Conservation (phyloP, 2,113 vertebrate genomes). For the Rhinolophus ferrumequinum region DNA sequence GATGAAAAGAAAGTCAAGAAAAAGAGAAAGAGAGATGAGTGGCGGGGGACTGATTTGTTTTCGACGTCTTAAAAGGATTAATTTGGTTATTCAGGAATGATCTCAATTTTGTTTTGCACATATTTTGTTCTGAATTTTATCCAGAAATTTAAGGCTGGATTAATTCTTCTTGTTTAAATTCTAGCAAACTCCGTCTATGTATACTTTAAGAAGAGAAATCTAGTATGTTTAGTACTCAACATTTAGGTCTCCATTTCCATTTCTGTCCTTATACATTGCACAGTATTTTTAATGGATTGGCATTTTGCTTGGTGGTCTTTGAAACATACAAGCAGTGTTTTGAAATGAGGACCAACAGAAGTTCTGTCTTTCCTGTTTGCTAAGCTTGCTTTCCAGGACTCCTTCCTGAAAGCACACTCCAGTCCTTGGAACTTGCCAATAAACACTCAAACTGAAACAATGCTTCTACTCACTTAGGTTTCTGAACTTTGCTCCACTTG, state of each 20-base stretch:
- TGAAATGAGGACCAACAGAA: background rate
- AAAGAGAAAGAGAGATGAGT: background rate
- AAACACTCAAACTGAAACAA: slow-evolving; percentile 1
- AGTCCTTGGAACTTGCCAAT: background rate
- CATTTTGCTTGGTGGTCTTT: background rate
- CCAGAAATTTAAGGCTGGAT: slow-evolving; percentile 53
- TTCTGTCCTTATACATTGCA: background rate
- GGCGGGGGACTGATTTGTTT: background rate
- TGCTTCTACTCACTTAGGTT: background rate
- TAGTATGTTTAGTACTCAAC: background rate
- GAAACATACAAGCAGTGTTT: background rate
- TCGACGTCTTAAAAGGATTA: slow-evolving; percentile 47
- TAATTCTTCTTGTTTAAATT: slow-evolving; percentile 58
- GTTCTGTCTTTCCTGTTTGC: slow-evolving; percentile 47
- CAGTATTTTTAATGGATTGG: background rate
- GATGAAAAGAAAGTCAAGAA: background rate
- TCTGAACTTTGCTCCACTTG: background rate
- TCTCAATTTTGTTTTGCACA: slow-evolving; percentile 80
- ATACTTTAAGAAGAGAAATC: background rate
- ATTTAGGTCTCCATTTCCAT: background rate
- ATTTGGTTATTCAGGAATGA: slow-evolving; percentile 75
- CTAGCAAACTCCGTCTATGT: background rate
- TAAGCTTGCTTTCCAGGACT: slow-evolving; percentile 34
- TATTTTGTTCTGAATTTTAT: slow-evolving; percentile 63
- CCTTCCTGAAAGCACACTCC: background rate